Base-by-base conservation (phyloP, 2,888 invertebrate genomes). In the Leucophenga maculata region DNA sequence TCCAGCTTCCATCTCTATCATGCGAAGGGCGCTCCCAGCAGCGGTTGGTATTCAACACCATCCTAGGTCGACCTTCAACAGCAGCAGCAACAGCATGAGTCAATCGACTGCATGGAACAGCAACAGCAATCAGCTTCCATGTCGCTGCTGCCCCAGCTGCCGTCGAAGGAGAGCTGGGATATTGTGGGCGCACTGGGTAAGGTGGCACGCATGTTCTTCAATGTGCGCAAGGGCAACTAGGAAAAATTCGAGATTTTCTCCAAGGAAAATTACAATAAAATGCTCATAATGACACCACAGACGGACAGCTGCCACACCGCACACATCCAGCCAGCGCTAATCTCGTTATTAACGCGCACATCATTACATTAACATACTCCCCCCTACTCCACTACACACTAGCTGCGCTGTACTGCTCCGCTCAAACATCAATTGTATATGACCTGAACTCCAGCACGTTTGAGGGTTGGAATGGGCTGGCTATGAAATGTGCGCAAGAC, bases 1-100 rank as follows among this genome's bases (percentile, higher is more conserved):
- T 93, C 94, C 20, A 94, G 96, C 65, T 97, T 97, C 88, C 97
- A 97, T 89, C 90, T 97, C 54, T 97, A 97, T 88, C 97, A 64
- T 48, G 60, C 60, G 65, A 90, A 93, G 93, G 85, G 91, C 88
- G 78, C 92, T 71, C 91, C 93, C 69, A 90, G 93, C 73, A 92
- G 93, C 70, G 93, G 94, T 84, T 94, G 94, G 94, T 94, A 94
- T 86, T 92, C 94, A 69, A 90, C 94, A 73, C 92, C 94, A 50
- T 94, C 94, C 91, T 94, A 94, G 88, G 86, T 80, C 76, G 75
- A 76, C 66, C 69, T 75, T 68, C 72, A 75, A 26, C 76, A 77
- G 9, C 67, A 65, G 66, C 44, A 57, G 72, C 70, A 68, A 72
- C 62, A 55, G 26, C 70, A 67, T 39, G 66, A 46, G 26, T 26